Evolutionary conservation across 2,797 vertebrate genomes (phyloP), one percentile per base, ranked within the genome.

Genomic region (Rhincodon typus): DNA sequence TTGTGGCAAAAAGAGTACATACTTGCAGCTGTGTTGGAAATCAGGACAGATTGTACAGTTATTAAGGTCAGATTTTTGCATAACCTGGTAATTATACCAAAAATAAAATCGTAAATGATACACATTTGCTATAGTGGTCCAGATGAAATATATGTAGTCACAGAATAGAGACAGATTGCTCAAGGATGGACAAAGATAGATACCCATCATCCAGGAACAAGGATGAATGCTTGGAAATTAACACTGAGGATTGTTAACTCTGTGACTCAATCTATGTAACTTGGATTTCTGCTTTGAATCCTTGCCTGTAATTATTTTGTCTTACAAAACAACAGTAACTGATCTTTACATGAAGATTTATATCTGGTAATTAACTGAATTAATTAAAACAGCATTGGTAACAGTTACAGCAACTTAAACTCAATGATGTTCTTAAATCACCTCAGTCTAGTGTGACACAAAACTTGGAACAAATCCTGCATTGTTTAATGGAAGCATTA

Each of bases 261-360:
- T 93, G 21, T 38, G 62, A 69, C 21, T 42, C 23, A 66, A 42
- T 8, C 2, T 38, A 27, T 7, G 19, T 93, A 38, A 27, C n/a
- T 67, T 23, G 21, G 8, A n/a, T 67, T 69, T n/a, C 66, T 69
- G n/a, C 42, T 69, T 93, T 93, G 19, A 38, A 12, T 23, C 66
- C 6, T 23, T 69, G 62, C 66, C 17, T 93, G 62, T 19, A 42
- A 93, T 69, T 69, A 25, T 42, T 67, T n/a, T 93, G 90, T 93
- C 90, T 93, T 93, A 93, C 90, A 93, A 93, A 66, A 42, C 90
- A 93, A 66, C 66, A 69, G n/a, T n/a, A 69, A 21, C 90, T 93
- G n/a, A 93, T 93, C 62, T 69, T 67, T 69, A 93, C n/a, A 42
- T 38, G 23, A 1, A 42, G 90, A 69, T 93, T 66, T 42, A 93